A percentile compares a stretch with the other conserved stretches of the same genome.
Evolutionary conservation across 2,113 vertebrate genomes (phyloP).

Genomic region (Parus major): DNA sequence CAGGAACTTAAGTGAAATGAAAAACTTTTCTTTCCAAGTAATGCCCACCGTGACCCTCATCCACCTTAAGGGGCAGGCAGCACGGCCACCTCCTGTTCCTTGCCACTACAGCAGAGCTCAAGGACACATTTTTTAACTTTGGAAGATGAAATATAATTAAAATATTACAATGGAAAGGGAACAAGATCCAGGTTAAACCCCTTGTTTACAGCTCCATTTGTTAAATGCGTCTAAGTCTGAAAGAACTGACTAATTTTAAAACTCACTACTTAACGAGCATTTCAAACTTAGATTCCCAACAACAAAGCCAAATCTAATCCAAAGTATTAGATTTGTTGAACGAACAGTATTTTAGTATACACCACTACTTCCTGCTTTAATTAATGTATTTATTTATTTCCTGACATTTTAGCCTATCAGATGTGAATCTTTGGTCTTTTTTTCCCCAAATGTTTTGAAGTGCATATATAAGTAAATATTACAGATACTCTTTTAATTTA

Average conservation of each 20-base stretch:
- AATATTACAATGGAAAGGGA: neutral
- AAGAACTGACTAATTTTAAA: accelerated
- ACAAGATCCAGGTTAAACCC: neutral
- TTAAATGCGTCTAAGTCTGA: neutral
- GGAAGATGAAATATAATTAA: neutral
- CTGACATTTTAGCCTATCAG: neutral
- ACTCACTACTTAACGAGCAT: neutral
- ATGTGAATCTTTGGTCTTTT: neutral
- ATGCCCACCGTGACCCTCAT: no score
- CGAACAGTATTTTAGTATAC: neutral
- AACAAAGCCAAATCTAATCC: neutral
- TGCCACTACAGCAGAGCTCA: neutral
- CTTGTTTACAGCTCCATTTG: neutral
- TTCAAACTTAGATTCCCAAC: neutral
- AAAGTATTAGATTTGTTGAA: neutral
- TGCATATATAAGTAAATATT: neutral
- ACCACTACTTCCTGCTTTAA: neutral
- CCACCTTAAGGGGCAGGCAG: neutral
- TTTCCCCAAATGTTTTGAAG: neutral
- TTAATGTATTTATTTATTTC: neutral
- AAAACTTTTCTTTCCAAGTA: neutral
- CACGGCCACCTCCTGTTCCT: neutral
- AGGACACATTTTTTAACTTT: neutral
- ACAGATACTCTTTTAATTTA: neutral
- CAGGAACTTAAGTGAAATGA: neutral